These are phyloP conservation scores for Tylochromis polylepis DNA, from an alignment of 2,113 vertebrate species.

Conservation along the genomic window DNA sequence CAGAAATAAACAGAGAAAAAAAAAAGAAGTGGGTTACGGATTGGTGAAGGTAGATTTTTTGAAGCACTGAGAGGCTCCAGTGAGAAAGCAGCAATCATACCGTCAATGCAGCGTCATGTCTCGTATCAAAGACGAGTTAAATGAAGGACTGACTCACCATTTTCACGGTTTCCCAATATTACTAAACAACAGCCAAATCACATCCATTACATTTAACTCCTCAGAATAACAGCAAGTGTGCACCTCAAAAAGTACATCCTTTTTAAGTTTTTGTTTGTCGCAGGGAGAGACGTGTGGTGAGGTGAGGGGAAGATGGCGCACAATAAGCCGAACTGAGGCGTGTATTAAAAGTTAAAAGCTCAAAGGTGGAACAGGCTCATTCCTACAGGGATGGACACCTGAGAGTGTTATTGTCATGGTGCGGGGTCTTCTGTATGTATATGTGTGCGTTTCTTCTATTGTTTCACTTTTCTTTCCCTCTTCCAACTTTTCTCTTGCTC, in stretches of 20 bases:
- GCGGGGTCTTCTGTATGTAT: neutral
- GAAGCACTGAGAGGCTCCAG: neutral
- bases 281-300: rapidly evolving
- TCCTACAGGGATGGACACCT: neutral
- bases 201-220: neutral
- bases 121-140: neutral
- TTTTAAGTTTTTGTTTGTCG: neutral
- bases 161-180: neutral
- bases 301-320: neutral
- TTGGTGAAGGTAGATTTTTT: neutral
- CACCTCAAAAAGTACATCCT: neutral
- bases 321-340: neutral
- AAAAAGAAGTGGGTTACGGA: neutral
- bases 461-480: no score
- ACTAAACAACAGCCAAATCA: neutral
- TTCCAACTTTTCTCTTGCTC: no score
- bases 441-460: no score
- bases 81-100: neutral
- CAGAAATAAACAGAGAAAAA: neutral
- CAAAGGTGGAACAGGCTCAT: neutral
- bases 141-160: neutral
- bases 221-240: neutral
- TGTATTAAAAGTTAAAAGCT: neutral
- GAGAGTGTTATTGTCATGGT: neutral
- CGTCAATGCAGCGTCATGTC: neutral